phyloP scores from a whole-genome alignment of 2,113 vertebrate genomes.

The Ammodytes marinus region DNA sequence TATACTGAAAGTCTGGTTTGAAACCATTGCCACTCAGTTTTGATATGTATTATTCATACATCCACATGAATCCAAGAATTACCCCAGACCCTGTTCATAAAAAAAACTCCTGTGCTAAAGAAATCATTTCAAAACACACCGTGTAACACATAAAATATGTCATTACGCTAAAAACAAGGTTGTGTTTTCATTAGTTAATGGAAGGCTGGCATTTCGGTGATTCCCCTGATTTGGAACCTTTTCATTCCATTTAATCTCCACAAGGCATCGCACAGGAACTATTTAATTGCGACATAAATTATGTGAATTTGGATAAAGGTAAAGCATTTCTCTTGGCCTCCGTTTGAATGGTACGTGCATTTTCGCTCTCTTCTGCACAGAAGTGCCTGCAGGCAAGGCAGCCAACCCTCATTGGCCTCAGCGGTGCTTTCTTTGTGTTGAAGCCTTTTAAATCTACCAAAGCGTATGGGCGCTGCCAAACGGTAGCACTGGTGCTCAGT shows the following conservation, averaged over 20 bases:
- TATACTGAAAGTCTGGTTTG: conserved; percentile 1
- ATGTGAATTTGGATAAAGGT: background rate
- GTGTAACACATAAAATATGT: conserved; percentile 19
- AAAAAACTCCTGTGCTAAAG: background rate
- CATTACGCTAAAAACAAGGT: background rate
- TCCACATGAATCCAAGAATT: background rate
- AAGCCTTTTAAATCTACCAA: conserved; percentile 14
- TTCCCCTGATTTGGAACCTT: background rate
- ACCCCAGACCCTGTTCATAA: background rate
- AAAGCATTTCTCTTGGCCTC: background rate
- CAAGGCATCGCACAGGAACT: background rate
- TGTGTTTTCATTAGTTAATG: background rate
- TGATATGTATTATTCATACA: conserved; percentile 33
- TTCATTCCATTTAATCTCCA: conserved; percentile 19
- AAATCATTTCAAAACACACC: conserved; percentile 7
- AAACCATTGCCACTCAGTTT: background rate
- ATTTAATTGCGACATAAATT: background rate
- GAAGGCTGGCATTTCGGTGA: conserved; percentile 19
- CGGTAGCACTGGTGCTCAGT: background rate
- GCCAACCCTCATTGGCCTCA: background rate
- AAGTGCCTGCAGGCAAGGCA: background rate
- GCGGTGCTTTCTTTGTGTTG: background rate
- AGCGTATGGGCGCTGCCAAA: background rate
- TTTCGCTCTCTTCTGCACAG: background rate
- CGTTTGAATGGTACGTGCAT: background rate